Base-by-base conservation (phyloP, 2,113 vertebrate genomes). In the Ptilorrhoa leucosticta region DNA sequence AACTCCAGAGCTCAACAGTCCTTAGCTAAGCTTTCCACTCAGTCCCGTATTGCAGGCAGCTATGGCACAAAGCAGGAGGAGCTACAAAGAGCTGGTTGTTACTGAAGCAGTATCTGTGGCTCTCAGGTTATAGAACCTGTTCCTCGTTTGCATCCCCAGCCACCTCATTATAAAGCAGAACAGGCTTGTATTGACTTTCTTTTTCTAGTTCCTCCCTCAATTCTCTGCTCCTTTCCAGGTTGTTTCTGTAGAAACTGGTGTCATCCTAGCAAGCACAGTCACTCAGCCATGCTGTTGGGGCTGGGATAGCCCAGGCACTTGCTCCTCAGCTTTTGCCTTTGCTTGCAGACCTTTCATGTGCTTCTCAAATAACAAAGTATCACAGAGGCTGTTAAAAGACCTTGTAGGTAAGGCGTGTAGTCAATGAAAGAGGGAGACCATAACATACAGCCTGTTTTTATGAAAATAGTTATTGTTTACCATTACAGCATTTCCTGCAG, bases 401-500 rank as follows among this genome's bases (percentile, higher is more conserved):
- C 51, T 58, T 47, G 47, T 21, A 71, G 69, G 31, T 35, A 73
- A 91, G 73, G 39, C 10, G 4, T 58, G 64, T 72, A 64, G 73
- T 37, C 69, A 79, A 24, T 31, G 79, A 33, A 8, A 45, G 64
- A 70, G 65, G 42, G 10, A 58, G 19, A 91, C 22, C 17, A 47
- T 30, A 53, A 47, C 10, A 31, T 26, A 47, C 4, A 73, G 23
- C 30, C 30, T 60, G 54, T 27, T 90, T 77, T 93, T 66, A 77
- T 50, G 61, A 86, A 83, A 88, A 89, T 47, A n/a, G 64, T 58
- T 50, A 17, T n/a, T 66, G 53, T 76, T 94, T 81, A 37, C 44
- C 6, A 28, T 78, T 75, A 78, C 77, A 84, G 76, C 8, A 39
- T 87, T 91, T 83, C 82, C 91, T 91, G 87, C 22, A 19, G 7